Base-by-base conservation (phyloP, 2,797 vertebrate species). In the Amblyraja radiata region DNA sequence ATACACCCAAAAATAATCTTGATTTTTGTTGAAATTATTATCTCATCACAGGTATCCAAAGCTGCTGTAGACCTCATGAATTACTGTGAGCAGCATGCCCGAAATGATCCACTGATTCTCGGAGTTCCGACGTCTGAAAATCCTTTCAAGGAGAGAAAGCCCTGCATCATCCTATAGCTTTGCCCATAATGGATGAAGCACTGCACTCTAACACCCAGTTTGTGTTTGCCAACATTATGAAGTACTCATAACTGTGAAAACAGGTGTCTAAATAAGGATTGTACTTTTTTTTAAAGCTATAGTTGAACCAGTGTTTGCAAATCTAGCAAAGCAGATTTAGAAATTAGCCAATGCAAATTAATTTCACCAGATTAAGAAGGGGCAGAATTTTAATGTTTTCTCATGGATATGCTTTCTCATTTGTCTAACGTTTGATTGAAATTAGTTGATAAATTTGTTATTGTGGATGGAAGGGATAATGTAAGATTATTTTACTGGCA, bases 101-200 rank as follows among this genome's bases (percentile, higher is more conserved):
- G 98, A 94, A 98, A 93, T 0, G 98, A 99, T 95, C 98, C 98
- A 0, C 96, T 99, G 95, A 97, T 99, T 96, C 98, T 99, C 1
- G 98, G 98, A 36, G 97, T 99, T 9, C 98, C 98, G 0, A 98
- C 98, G 76, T 99, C 98, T 0, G 98, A 99, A 96, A 99, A 99
- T 94, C 98, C 98, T 79, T 99, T 99, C 94, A 99, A 99, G 96
- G 98, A 99, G 97, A 99, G 99, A 97, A 99, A 99, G 90, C 98
- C 98, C 14, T 99, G 98, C 93, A 97, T 96, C 94, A 99, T 99
- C 94, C 97, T 99, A 96, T 99, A 99, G 97, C 96, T 94, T n/a
- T 1, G 10, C 71, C 10, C 23, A 93, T 90, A 7, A 63, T 46
- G 23, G 68, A 74, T 46, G 11, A 92, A 92, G 90, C 25, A 76